Conservation (phyloP, 2,888 invertebrate species). For the Boloria selene region DNA sequence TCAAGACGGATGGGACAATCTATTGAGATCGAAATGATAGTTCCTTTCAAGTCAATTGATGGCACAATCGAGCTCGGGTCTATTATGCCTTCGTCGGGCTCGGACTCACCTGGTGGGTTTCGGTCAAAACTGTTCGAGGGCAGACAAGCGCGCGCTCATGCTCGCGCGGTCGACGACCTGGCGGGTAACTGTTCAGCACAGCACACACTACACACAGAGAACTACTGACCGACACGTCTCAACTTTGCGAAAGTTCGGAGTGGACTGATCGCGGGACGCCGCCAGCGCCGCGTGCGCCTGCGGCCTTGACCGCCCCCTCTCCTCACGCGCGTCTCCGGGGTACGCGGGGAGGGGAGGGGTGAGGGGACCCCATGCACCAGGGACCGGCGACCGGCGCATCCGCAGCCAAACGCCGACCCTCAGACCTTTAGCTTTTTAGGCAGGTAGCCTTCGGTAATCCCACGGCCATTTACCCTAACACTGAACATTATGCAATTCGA, state of each 20-base stretch:
- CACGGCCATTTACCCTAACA: background rate
- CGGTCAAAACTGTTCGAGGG: constrained; percentile 50
- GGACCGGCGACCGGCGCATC: constrained; percentile 35
- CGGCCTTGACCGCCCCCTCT: constrained; percentile 68
- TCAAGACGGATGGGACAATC: constrained; percentile 7
- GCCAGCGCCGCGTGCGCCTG: constrained; percentile 57
- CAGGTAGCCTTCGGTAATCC: constrained; percentile 12
- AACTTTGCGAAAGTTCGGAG: constrained; percentile 41
- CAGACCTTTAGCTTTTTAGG: constrained; percentile 10
- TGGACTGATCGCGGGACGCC: constrained; percentile 47
- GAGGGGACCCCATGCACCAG: constrained; percentile 13
- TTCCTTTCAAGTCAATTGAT: constrained; percentile 17
- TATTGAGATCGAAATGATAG: constrained; percentile 11
- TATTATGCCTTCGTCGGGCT: background rate
- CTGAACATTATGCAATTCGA: too few species aligned
- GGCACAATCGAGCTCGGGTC: background rate
- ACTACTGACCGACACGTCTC: constrained; percentile 35
- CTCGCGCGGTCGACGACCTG: constrained; percentile 75
- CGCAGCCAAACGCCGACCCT: constrained; percentile 25
- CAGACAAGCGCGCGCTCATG: constrained; percentile 64
- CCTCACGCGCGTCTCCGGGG: constrained; percentile 31
- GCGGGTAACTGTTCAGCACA: constrained; percentile 57
- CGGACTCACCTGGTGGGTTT: constrained; percentile 61
- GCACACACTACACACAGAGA: constrained; percentile 42
- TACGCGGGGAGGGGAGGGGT: constrained; percentile 3